phyloP scores from a whole-genome alignment of 2,797 vertebrate genomes.

The Phylloscopus collybita region DNA sequence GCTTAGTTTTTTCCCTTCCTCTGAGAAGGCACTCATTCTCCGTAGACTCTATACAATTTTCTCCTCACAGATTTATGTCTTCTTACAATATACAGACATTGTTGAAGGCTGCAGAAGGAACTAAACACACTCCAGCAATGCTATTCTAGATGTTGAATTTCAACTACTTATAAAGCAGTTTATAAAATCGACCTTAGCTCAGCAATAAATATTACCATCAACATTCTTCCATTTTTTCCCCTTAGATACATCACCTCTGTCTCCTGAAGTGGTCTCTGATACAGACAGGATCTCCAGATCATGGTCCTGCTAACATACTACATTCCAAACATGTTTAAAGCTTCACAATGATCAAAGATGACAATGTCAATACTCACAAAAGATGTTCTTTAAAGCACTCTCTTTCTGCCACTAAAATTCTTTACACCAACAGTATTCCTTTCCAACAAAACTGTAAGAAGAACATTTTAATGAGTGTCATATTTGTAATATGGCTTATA shows the following conservation, averaged over 20 bases:
- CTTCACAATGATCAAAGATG: background rate
- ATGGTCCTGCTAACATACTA: background rate
- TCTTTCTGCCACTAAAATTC: background rate
- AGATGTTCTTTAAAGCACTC: background rate
- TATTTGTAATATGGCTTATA: fast-evolving
- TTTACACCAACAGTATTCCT: background rate
- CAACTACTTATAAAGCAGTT: background rate
- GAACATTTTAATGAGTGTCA: background rate
- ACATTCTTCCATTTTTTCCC: background rate
- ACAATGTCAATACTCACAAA: background rate
- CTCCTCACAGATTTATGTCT: background rate
- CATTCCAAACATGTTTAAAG: background rate
- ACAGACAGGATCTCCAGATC: background rate
- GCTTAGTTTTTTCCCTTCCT: background rate
- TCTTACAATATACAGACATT: background rate
- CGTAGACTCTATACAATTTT: background rate
- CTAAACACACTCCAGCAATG: background rate
- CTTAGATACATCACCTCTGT: background rate
- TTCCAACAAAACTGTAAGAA: background rate
- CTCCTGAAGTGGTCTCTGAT: background rate
- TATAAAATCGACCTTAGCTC: background rate
- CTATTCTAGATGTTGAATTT: background rate
- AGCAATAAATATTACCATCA: background rate
- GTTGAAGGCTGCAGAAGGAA: background rate
- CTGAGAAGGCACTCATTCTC: background rate